phyloP scores from a whole-genome alignment of 92 coral and sea anemone species.

The Parazoanthus darwini region DNA sequence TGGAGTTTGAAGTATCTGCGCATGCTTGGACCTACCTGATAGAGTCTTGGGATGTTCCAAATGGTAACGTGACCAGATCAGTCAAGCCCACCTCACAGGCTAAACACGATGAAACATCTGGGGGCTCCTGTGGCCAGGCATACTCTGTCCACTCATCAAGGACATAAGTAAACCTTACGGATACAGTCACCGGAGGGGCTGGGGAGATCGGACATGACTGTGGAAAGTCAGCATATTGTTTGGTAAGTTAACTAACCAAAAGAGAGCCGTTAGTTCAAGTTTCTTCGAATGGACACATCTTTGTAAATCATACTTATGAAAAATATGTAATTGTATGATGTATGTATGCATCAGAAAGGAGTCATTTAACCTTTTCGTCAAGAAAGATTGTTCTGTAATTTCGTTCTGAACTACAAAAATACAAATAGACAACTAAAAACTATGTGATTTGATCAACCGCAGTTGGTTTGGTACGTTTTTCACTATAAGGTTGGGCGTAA shows the following conservation, averaged over 20 bases:
- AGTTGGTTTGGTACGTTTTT: no score
- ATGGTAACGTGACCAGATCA: slow-evolving; percentile 79
- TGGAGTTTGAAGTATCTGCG: neutral
- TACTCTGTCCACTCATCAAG: slow-evolving; percentile 96
- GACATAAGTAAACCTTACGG: slow-evolving; percentile 89
- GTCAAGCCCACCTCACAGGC: slow-evolving; percentile 77
- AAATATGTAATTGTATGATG: no score
- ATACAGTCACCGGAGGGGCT: slow-evolving; percentile 80
- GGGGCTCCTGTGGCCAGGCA: slow-evolving; percentile 97
- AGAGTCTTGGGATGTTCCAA: slow-evolving; percentile 95
- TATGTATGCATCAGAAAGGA: no score
- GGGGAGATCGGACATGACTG: slow-evolving; percentile 80
- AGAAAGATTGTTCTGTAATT: no score
- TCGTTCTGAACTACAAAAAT: no score
- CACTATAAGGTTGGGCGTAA: no score
- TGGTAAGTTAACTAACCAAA: neutral
- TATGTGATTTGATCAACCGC: no score
- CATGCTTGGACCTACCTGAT: slow-evolving; percentile 59
- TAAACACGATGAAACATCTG: slow-evolving; percentile 73
- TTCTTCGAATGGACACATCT: no score
- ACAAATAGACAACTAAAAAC: no score
- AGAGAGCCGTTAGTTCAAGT: no score
- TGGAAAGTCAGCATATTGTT: neutral
- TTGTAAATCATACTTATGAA: no score
- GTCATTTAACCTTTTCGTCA: no score